Conservation (phyloP, 2,888 invertebrate genomes). For the Gymnocheta viridis region DNA sequence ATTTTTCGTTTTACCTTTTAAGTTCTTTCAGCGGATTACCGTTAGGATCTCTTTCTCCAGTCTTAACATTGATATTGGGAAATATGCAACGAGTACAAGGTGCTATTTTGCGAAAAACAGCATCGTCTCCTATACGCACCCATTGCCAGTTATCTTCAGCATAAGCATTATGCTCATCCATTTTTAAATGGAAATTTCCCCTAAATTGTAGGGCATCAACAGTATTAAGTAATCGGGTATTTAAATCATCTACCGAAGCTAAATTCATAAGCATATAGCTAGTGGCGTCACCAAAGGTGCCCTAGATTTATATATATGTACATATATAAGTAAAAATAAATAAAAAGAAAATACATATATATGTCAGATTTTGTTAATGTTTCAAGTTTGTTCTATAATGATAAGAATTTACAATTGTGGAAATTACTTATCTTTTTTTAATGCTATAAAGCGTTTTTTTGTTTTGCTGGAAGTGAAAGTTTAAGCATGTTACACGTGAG, state of each 20-base stretch:
- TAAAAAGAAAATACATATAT: constrained; percentile 19
- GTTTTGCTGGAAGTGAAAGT: too few relatives aligned
- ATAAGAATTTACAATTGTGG: background rate
- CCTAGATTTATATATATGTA: constrained; percentile 78
- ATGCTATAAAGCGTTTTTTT: too few relatives aligned
- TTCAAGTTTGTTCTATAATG: too few relatives aligned
- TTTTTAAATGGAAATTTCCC: constrained; percentile 86
- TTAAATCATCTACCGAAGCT: constrained; percentile 86
- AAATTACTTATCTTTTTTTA: too few relatives aligned
- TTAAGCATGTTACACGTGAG: too few relatives aligned
- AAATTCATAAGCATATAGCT: constrained; percentile 87
- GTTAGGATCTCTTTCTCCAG: constrained; percentile 84
- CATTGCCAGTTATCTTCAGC: constrained; percentile 89
- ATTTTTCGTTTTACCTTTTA: constrained; percentile 83
- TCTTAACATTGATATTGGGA: constrained; percentile 87
- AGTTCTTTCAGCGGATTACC: constrained; percentile 86
- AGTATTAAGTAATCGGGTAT: constrained; percentile 83
- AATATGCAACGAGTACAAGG: constrained; percentile 85
- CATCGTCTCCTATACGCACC: constrained; percentile 83
- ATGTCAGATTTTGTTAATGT: background rate
- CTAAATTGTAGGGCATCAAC: constrained; percentile 85
- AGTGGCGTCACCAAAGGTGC: constrained; percentile 86
- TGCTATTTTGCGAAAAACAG: constrained; percentile 74
- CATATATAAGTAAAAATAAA: constrained; percentile 39
- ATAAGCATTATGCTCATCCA: constrained; percentile 84